Base-by-base conservation (phyloP, 2,797 vertebrate species). In the Spheniscus humboldti region DNA sequence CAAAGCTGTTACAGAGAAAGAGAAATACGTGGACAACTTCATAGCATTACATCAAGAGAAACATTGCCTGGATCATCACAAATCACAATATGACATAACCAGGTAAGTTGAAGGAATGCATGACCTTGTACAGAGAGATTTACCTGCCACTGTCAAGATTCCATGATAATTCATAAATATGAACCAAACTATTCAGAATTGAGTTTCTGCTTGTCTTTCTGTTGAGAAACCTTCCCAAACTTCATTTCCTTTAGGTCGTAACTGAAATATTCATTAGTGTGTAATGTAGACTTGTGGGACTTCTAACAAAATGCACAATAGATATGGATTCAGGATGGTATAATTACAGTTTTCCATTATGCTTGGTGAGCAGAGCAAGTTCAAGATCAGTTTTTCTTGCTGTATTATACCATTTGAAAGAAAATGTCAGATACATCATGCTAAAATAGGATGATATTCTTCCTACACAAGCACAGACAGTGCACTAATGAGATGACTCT, bases 401-500 rank as follows among this genome's bases (percentile, higher is more conserved):
- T 97, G 86, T 88, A 94, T 96, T 96, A 96, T 79, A 86, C 62
- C 25, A 95, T 94, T 97, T 97, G 96, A 97, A 92, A 97, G 95
- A 94, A 97, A 97, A 93, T 95, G 96, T 97, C 97, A 98, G 76
- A 67, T 77, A 81, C 56, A 95, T 92, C 94, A 92, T 86, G 91
- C 73, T 87, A 95, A 97, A 97, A 96, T 41, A 74, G 53, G 79
- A 92, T 86, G 52, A 86, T 88, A 92, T 87, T 93, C 88, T 97
- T 96, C 92, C 95, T 96, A 93, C 89, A 92, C 57, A 96, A 92
- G 83, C 94, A 87, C 55, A 86, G 86, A 66, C 52, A 74, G 56
- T 75, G 62, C 88, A 57, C 92, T 98, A 98, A 98, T 97, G 97
- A 98, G 97, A 91, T 82, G 66, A 86, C 73, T 95, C 67, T 95